phyloP scores from a whole-genome alignment of 1,140 invertebrate species.

The Philopotamus ludificatus region DNA sequence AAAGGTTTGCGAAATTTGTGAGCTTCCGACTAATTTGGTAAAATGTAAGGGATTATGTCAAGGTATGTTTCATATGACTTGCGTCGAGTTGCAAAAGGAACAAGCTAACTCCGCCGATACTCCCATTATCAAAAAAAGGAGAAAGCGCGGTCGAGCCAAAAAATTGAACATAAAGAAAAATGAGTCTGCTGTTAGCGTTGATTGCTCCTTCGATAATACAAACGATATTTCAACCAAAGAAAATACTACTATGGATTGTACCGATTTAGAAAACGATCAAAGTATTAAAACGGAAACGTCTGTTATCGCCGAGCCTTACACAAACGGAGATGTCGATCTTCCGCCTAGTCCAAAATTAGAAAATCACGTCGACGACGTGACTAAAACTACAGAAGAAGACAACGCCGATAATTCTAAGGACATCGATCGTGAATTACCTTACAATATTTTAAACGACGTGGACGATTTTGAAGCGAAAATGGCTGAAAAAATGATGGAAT shows the following conservation, averaged over 20 bases:
- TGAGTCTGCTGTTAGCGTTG: slow-evolving; percentile 41
- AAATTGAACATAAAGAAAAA: slow-evolving; percentile 42
- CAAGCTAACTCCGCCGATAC: slow-evolving; percentile 38
- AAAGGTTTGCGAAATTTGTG: slow-evolving; percentile 68
- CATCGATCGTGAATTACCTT: neutral
- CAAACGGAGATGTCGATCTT: slow-evolving; percentile 31
- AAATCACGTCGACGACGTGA: neutral
- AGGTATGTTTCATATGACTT: slow-evolving; percentile 57
- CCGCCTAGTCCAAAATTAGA: slow-evolving; percentile 1
- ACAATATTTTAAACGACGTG: slow-evolving; percentile 41
- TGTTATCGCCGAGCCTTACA: slow-evolving; percentile 17
- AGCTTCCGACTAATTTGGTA: slow-evolving; percentile 59
- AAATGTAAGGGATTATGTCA: slow-evolving; percentile 63
- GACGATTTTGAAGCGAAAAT: slow-evolving; percentile 49
- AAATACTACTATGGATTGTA: no score
- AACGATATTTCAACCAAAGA: no score
- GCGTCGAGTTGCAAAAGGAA: slow-evolving; percentile 46
- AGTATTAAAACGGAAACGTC: neutral
- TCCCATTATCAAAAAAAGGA: slow-evolving; percentile 46
- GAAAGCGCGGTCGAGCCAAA: slow-evolving; percentile 45
- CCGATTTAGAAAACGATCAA: neutral
- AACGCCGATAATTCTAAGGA: neutral
- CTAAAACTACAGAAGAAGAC: slow-evolving; percentile 8
- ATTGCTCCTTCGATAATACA: slow-evolving; percentile 11
- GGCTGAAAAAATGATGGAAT: slow-evolving; percentile 48